phyloP scores from a whole-genome alignment of 2,797 vertebrate species.

The Oreochromis grahami region DNA sequence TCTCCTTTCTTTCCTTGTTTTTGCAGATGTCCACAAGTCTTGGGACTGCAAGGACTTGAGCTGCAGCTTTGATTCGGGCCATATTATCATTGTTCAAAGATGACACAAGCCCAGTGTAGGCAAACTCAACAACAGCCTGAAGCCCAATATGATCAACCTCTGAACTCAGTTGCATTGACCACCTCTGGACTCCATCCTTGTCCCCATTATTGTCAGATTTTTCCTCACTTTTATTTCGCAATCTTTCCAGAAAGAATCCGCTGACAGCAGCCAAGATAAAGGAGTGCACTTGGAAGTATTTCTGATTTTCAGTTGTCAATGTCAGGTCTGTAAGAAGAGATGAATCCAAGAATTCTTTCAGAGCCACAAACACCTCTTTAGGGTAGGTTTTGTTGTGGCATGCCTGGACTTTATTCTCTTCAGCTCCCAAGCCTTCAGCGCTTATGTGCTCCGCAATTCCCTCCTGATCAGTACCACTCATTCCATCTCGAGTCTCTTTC shows the following conservation, averaged over 20 bases:
- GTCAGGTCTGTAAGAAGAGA: conserved; percentile 72
- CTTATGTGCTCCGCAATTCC: neutral
- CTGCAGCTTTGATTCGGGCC: conserved; percentile 44
- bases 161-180: conserved; percentile 39
- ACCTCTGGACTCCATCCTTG: neutral
- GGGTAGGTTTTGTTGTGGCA: conserved; percentile 33
- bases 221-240: conserved; percentile 2
- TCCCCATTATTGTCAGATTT: neutral
- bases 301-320: conserved; percentile 41
- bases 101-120: conserved; percentile 67
- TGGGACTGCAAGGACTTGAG: conserved; percentile 43
- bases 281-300: conserved; percentile 48
- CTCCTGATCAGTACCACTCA: neutral
- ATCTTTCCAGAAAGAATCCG: conserved; percentile 26
- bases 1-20: neutral
- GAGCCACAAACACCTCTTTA: conserved; percentile 46
- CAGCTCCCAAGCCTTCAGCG: neutral
- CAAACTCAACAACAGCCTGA: conserved; percentile 70
- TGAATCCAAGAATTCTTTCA: conserved; percentile 52
- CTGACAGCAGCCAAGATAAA: conserved; percentile 73
- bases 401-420: neutral
- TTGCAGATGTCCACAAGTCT: conserved; percentile 59
- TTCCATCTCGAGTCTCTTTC: neutral
- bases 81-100: conserved; percentile 24
- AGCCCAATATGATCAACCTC: conserved; percentile 61